phyloP scores from a whole-genome alignment of 2,888 invertebrate species.

The Serripes groenlandicus region DNA sequence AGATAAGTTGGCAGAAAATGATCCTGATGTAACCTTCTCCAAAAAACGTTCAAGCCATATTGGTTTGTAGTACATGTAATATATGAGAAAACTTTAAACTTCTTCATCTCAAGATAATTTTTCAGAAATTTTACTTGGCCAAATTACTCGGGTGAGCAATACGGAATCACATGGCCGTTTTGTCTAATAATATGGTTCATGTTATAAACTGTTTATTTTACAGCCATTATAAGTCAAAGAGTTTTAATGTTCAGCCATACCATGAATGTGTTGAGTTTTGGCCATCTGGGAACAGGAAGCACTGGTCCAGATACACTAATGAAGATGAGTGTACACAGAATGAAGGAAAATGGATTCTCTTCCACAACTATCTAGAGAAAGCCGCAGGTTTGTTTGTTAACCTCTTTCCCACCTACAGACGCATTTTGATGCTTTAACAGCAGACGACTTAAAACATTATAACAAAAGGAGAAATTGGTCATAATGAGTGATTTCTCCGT shows the following conservation, averaged over 20 bases:
- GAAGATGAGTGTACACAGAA: conserved; percentile 78
- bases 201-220: conserved; percentile 42
- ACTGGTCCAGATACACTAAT: conserved; percentile 83
- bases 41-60: no score
- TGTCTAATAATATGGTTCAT: no score
- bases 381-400: conserved; percentile 75
- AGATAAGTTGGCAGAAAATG: no score
- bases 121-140: no score
- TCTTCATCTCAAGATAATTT: no score
- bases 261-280: conserved; percentile 83
- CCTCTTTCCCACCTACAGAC: no score
- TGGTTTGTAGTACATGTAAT: no score
- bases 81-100: no score
- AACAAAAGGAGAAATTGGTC: not conserved
- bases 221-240: conserved; percentile 77
- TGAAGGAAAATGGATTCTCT: conserved; percentile 82
- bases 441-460: not conserved
- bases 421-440: no score
- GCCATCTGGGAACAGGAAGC: conserved; percentile 66
- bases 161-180: no score
- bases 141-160: no score
- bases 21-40: no score
- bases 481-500: not conserved
- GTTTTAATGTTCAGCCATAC: conserved; percentile 83
- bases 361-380: conserved; percentile 85